Evolutionary conservation across 1,140 invertebrate species (phyloP), one percentile per base, ranked within the genome.

Genomic region (Acromyrmex charruanus): DNA sequence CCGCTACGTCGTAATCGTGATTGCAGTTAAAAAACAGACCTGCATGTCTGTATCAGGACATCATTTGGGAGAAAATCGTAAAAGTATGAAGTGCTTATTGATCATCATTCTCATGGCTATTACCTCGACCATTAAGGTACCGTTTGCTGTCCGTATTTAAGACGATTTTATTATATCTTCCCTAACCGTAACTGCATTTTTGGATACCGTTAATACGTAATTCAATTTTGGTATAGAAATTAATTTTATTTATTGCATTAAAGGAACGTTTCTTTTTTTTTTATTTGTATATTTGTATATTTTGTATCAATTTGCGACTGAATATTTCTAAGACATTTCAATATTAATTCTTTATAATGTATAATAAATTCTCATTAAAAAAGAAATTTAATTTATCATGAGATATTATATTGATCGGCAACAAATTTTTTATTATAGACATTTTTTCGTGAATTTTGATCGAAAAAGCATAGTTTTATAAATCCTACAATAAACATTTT

Each of bases 1-100:
- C 7, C 31, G 77, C 21, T 80, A 7, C 53, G 3, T 58, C 25
- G 16, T 25, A 49, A n/a, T 10, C 39, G 59, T 79, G 39, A 31
- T 59, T 12, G 25, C 25, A 16, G 18, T 16, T 71, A 28, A 31
- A 74, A 82, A 63, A 61, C 16, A 10, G 61, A 53, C 2, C 14
- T n/a, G 69, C 14, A 35, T 21, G 6, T 66, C 31, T 58, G 21
- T 49, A 79, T 79, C 7, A 31, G 51, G 4, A 18, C 12, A 58
- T 12, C 35, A 77, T 53, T 63, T 49, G 44, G 31, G 53, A 31
- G 49, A 2, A 0, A 80, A 87, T 86, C 85, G 72, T 87, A 68
- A 87, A 91, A 81, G 16, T 89, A 93, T 92, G 93, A 92, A 89
- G 92, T 82, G 74, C 58, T 68, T 91, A 39, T 66, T 92, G 12